These are phyloP conservation scores for Catostylus mosaicus DNA, from an alignment of 30 jellyfish, hydroid and myxozoan species.

Conservation along the genomic window DNA sequence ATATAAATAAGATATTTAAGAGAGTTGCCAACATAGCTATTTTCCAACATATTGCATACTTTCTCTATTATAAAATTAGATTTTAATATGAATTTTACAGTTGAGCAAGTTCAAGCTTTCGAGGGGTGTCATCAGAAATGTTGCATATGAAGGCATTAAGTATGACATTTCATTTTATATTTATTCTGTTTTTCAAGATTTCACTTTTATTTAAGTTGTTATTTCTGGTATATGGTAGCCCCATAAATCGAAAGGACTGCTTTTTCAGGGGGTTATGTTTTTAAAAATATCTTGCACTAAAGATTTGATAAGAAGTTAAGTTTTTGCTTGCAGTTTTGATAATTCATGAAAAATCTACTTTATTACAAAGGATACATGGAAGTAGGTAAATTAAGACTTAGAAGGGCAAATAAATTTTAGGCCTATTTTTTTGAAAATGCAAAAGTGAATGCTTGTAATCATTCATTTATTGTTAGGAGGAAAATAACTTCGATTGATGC, in stretches of 20 bases:
- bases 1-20: not conserved
- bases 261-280: not conserved
- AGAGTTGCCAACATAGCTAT: not conserved
- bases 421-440: too few species aligned
- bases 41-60: too few species aligned
- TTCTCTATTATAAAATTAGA: too few species aligned
- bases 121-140: conserved; percentile 16
- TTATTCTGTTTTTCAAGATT: not conserved
- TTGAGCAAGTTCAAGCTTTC: conserved; percentile 13
- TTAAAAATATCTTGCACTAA: too few species aligned
- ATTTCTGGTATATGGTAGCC: not conserved
- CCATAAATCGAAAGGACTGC: not conserved
- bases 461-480: too few species aligned
- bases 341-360: not conserved
- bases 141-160: conserved; percentile 24
- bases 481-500: too few species aligned
- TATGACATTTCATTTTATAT: too few species aligned
- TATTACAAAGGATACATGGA: not conserved
- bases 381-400: not conserved
- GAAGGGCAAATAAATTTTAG: too few species aligned
- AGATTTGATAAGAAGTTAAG: too few species aligned
- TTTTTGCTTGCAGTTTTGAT: not conserved
- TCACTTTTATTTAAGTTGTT: not conserved
- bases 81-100: conserved; percentile 3
- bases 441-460: too few species aligned